phyloP scores from a whole-genome alignment of 2,888 invertebrate genomes.

The Muschampia plurimacula region DNA sequence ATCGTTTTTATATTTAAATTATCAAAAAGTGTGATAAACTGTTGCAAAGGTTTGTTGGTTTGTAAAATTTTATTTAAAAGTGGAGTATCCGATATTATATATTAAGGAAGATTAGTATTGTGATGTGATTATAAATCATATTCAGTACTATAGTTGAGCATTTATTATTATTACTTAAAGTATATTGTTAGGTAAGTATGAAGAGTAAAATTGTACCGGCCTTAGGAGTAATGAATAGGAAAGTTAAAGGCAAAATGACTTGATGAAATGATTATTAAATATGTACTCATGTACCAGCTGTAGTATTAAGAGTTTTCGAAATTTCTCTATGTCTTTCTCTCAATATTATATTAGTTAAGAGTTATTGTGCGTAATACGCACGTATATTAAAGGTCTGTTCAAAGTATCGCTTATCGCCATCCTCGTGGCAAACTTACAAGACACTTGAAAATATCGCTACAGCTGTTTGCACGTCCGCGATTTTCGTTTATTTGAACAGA shows the following conservation, averaged over 20 bases:
- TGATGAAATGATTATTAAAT: slow-evolving; percentile 52
- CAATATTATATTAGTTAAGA: slow-evolving; percentile 73
- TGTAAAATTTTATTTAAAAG: slow-evolving; percentile 3
- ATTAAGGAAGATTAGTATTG: slow-evolving; percentile 42
- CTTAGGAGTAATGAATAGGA: slow-evolving; percentile 78
- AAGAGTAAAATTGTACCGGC: slow-evolving; percentile 77
- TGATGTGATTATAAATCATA: slow-evolving; percentile 63
- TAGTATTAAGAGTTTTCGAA: slow-evolving; percentile 74
- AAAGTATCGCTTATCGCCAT: slow-evolving; percentile 40
- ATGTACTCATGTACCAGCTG: slow-evolving; percentile 67
- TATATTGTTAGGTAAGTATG: slow-evolving; percentile 78
- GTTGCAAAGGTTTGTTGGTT: background rate
- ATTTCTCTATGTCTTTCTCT: slow-evolving; percentile 82
- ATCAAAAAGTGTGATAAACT: background rate
- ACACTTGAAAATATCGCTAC: background rate
- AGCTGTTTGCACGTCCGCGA: background rate
- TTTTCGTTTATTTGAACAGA: slow-evolving; percentile 31
- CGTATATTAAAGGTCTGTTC: slow-evolving; percentile 28
- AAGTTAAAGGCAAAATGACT: slow-evolving; percentile 69
- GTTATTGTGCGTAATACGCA: slow-evolving; percentile 50
- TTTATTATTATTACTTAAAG: slow-evolving; percentile 73
- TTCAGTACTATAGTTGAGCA: slow-evolving; percentile 77
- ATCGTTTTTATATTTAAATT: too few relatives aligned
- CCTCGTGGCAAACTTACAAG: slow-evolving; percentile 2
- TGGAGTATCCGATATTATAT: background rate